These are phyloP conservation scores for Coelopa frigida DNA, from an alignment of 1,140 invertebrate species.

Conservation along the genomic window DNA sequence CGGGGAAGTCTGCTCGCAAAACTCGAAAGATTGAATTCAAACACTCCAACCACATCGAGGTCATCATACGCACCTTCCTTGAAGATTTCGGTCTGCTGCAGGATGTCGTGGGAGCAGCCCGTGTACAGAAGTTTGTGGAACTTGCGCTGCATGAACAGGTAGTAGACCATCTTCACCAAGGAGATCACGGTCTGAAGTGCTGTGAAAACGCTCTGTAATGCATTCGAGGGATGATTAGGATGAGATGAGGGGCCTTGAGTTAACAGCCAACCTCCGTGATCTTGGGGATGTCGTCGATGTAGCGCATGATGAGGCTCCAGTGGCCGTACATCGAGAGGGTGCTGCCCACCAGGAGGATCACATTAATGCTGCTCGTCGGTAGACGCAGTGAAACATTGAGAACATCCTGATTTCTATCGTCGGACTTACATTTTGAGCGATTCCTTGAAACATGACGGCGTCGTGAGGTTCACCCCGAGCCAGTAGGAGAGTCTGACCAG, in stretches of 20 bases:
- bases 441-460: slow-evolving; percentile 17
- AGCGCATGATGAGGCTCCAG: slow-evolving; percentile 20
- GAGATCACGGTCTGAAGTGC: slow-evolving; percentile 27
- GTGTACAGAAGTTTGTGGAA: slow-evolving; percentile 21
- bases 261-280: slow-evolving; percentile 20
- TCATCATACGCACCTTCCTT: slow-evolving; percentile 14
- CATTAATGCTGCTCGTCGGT: slow-evolving; percentile 13
- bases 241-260: slow-evolving; percentile 7
- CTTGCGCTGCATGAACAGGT: slow-evolving; percentile 20
- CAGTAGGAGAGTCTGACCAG: slow-evolving; percentile 24
- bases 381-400: no score
- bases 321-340: slow-evolving; percentile 30
- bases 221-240: neutral
- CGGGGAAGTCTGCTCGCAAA: slow-evolving; percentile 20
- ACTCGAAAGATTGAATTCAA: neutral
- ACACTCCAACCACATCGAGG: neutral
- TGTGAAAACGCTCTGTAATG: slow-evolving; percentile 24
- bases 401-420: no score
- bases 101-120: slow-evolving; percentile 23
- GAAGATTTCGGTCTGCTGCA: slow-evolving; percentile 29
- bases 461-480: slow-evolving; percentile 28
- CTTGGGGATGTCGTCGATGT: slow-evolving; percentile 24
- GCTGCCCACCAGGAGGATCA: slow-evolving; percentile 22
- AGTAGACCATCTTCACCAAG: slow-evolving; percentile 30
- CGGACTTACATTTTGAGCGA: slow-evolving; percentile 19